Evolutionary conservation across 2,113 vertebrate species (phyloP).

Genomic region (Campylomormyrus tamandua): DNA sequence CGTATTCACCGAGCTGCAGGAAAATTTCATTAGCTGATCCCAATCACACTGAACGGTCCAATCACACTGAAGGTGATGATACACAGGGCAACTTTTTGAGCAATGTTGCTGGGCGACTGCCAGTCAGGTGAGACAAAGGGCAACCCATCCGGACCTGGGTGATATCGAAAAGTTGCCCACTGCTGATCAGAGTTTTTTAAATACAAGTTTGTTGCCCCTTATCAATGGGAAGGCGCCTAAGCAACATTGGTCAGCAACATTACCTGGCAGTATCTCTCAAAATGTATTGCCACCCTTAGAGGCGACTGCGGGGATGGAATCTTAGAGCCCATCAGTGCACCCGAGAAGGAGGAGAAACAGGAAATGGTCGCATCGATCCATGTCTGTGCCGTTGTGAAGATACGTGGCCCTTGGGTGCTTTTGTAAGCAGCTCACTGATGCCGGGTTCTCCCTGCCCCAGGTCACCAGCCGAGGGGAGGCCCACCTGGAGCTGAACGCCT

Average conservation of each 20-base stretch:
- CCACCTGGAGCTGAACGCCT: slow-evolving; percentile 93
- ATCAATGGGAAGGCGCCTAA: neutral
- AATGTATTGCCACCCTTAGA: neutral
- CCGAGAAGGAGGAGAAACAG: neutral
- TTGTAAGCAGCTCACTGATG: neutral
- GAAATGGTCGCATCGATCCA: neutral
- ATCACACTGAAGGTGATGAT: neutral
- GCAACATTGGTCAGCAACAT: neutral
- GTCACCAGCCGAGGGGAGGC: slow-evolving; percentile 84
- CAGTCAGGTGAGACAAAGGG: neutral
- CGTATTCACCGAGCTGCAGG: neutral
- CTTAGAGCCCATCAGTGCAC: too few relatives aligned
- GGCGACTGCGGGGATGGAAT: neutral
- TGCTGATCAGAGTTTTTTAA: neutral
- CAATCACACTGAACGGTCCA: neutral
- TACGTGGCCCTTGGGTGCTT: neutral
- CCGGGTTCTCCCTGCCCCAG: slow-evolving; percentile 53
- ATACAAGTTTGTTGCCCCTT: neutral
- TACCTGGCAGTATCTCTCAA: neutral
- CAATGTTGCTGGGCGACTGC: neutral
- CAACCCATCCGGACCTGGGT: neutral
- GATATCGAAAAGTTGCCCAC: neutral
- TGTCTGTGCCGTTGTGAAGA: neutral
- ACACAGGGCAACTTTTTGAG: neutral
- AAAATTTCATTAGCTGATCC: neutral